A percentile compares a stretch with the other conserved stretches of the same genome.
Conservation (phyloP, 2,797 vertebrate species). For the Phrynocephalus vlangalii region DNA sequence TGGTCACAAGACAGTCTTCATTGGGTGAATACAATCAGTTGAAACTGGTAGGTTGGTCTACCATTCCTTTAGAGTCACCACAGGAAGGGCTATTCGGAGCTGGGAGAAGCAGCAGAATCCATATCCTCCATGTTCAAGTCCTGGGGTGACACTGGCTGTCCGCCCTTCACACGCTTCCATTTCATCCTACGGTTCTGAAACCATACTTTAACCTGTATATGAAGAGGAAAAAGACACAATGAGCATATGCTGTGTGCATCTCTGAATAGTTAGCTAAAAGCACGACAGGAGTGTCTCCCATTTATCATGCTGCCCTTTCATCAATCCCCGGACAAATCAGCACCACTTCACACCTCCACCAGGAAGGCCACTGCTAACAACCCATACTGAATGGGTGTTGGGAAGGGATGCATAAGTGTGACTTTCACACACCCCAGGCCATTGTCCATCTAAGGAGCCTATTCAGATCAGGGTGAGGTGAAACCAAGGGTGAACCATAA, state of each 20-base stretch:
- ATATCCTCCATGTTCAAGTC: constrained; percentile 89
- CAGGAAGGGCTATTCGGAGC: constrained; percentile 83
- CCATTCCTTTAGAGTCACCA: not conserved
- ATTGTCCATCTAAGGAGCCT: no score
- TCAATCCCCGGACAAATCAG: no score
- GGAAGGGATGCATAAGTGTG: no score
- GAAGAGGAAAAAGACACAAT: constrained; percentile 6
- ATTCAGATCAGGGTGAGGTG: no score
- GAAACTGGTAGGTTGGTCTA: not conserved
- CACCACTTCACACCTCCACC: no score
- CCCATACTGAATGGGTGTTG: no score
- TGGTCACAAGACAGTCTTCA: not conserved
- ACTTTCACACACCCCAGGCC: no score
- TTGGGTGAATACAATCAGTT: not conserved
- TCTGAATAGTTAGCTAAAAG: not conserved
- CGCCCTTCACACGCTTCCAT: constrained; percentile 97
- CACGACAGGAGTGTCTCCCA: not conserved
- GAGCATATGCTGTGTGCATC: not conserved
- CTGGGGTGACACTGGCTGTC: constrained; percentile 87
- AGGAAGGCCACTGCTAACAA: no score
- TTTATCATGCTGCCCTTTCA: no score
- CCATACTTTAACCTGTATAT: constrained; percentile 94
- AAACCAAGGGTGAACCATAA: no score
- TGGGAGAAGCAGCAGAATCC: constrained; percentile 92
- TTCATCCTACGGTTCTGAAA: constrained; percentile 99